phyloP scores from a whole-genome alignment of 2,888 invertebrate species.

The Syritta pipiens region DNA sequence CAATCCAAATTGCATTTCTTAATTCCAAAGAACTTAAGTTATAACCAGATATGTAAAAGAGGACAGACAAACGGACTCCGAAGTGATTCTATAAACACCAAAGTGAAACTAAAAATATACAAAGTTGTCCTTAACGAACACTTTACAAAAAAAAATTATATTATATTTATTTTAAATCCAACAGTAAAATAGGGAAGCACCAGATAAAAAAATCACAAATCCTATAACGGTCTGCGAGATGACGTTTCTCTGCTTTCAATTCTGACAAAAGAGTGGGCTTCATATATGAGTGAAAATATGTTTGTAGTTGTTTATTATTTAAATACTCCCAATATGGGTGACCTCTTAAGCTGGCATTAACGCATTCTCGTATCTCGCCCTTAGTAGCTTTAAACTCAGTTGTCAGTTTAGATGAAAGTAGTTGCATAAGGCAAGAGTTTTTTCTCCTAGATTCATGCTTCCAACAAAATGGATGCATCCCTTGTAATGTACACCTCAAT shows the following conservation, averaged over 20 bases:
- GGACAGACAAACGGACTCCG: no score
- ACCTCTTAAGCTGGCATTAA: slow-evolving; percentile 17
- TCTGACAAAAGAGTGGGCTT: slow-evolving; percentile 6
- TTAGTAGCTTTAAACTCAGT: slow-evolving; percentile 4
- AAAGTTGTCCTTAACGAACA: no score
- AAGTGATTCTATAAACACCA: no score
- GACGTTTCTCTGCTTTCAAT: background rate
- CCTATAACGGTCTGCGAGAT: slow-evolving; percentile 4
- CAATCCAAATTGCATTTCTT: no score
- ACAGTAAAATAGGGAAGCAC: background rate
- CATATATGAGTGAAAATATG: background rate
- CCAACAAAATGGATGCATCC: slow-evolving; percentile 29
- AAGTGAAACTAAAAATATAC: no score
- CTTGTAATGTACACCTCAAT: no score
- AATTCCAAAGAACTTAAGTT: no score
- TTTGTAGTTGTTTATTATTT: slow-evolving; percentile 38
- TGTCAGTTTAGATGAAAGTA: slow-evolving; percentile 38
- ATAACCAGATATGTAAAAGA: no score
- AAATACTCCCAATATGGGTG: slow-evolving; percentile 26
- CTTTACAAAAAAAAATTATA: no score
- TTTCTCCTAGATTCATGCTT: slow-evolving; percentile 9
- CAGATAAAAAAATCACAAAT: background rate
- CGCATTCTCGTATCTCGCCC: slow-evolving; percentile 9
- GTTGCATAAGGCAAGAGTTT: slow-evolving; percentile 34
- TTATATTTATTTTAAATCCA: background rate